Conservation (phyloP, 2,888 invertebrate species). For the Trichopoda pennipes region DNA sequence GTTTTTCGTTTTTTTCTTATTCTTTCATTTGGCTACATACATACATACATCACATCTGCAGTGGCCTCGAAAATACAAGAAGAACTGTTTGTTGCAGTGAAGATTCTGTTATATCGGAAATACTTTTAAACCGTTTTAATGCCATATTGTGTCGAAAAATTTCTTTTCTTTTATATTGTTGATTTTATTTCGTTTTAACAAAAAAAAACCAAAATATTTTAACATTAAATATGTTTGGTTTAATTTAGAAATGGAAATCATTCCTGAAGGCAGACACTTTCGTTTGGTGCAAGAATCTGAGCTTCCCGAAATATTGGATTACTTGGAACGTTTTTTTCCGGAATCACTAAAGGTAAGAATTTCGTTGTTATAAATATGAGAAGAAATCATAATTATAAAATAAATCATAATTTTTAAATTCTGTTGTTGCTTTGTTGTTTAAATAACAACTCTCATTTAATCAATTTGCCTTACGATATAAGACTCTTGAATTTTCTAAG, state of each 20-base stretch:
- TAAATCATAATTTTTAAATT: no score
- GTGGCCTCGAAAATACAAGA: slow-evolving; percentile 47
- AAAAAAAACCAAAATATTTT: slow-evolving; percentile 16
- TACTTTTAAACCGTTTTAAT: slow-evolving; percentile 37
- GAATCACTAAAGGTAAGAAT: slow-evolving; percentile 90
- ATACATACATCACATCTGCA: slow-evolving; percentile 50
- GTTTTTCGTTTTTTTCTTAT: slow-evolving; percentile 22
- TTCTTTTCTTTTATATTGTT: not conserved
- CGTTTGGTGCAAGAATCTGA: slow-evolving; percentile 92
- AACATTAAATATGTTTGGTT: slow-evolving; percentile 50
- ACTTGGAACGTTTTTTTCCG: slow-evolving; percentile 90
- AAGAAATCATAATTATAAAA: no score
- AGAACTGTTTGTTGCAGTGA: slow-evolving; percentile 1
- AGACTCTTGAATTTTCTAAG: no score
- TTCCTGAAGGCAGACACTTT: slow-evolving; percentile 92
- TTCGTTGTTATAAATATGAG: no score
- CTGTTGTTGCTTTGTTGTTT: no score
- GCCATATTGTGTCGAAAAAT: slow-evolving; percentile 1
- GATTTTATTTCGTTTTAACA: no score
- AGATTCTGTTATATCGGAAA: slow-evolving; percentile 36
- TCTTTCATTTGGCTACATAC: slow-evolving; percentile 9
- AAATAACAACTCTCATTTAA: no score
- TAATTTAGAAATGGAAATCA: slow-evolving; percentile 90
- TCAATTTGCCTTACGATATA: no score
- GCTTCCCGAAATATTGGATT: slow-evolving; percentile 90